Conservation (phyloP, 2,888 invertebrate genomes). For the Buathra laborator region DNA sequence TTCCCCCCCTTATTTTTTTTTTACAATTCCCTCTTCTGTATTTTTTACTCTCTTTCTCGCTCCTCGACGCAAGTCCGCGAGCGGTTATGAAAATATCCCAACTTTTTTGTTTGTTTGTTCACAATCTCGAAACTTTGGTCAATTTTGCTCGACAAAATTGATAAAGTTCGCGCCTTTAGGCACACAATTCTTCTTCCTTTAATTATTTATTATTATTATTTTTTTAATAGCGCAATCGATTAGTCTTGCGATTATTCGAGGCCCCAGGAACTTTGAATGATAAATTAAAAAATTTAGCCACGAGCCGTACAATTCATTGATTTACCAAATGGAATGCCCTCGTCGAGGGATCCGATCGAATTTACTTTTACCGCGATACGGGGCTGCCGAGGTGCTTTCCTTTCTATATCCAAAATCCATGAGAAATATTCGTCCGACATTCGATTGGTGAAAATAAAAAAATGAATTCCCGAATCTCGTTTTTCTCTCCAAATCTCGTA, state of each 20-base stretch:
- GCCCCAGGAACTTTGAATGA: constrained; percentile 44
- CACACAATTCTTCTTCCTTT: neutral
- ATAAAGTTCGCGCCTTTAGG: constrained; percentile 23
- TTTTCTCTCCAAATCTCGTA: neutral
- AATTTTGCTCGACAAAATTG: constrained; percentile 54
- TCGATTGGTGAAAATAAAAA: neutral
- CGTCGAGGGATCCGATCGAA: constrained; percentile 17
- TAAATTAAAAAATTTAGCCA: constrained; percentile 14
- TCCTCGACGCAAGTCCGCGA: neutral
- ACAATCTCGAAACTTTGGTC: constrained; percentile 38
- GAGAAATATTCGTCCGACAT: constrained; percentile 15
- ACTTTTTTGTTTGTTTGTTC: neutral
- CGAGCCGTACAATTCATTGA: constrained; percentile 26
- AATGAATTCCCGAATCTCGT: neutral
- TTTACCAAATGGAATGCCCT: constrained; percentile 25
- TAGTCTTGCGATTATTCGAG: constrained; percentile 22
- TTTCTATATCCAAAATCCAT: constrained; percentile 56
- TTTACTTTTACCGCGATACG: constrained; percentile 34
- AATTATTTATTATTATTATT: constrained; percentile 4
- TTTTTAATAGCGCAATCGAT: neutral
- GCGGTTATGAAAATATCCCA: neutral
- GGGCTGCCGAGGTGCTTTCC: constrained; percentile 32
- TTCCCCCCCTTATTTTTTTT: constrained; percentile 49
- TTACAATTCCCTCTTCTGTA: neutral
- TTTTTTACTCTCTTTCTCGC: neutral